Evolutionary conservation across 2,113 vertebrate genomes (phyloP), one percentile per base, ranked within the genome.

Genomic region (Urocynchramus pylzowi): DNA sequence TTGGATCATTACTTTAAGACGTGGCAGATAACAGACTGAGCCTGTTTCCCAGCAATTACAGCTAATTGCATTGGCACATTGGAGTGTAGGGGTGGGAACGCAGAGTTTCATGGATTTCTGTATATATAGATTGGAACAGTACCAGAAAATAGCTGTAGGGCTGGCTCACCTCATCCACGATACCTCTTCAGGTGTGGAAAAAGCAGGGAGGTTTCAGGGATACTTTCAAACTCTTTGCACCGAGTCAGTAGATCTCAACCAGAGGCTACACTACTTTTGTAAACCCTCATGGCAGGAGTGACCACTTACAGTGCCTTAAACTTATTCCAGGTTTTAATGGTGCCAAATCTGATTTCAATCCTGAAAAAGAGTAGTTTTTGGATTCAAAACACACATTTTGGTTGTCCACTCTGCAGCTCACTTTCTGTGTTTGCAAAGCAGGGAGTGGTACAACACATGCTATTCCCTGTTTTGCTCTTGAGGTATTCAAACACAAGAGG

Each of bases 1-100:
- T 81, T 80, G 88, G 93, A 86, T 96, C 92, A 60, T 90, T 88
- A 83, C 93, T 92, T 92, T 89, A 75, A 93, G 92, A 92, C n/a
- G 80, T 89, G 93, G 88, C 92, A 89, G 95, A 90, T 96, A 94
- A 82, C 83, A 92, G 92, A 56, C 71, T 77, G 70, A 91, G 89
- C 69, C 94, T 89, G 92, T 93, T 97, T 95, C 86, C 73, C 88
- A 49, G 93, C 92, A 96, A 89, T 97, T 96, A 94, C 1, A 93
- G 61, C 87, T 96, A 96, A 97, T 96, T 95, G 85, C 60, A 50
- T 60, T 90, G 92, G 83, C 79, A 88, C 56, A 4, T 88, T 59
- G 31, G 52, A 81, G 63, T 24, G 79, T 52, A 84, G 80, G 75
- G 69, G 78, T 88, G 47, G 68, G 26, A 85, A 52, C 13, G 14